Base-by-base conservation (phyloP, 2,113 vertebrate species). In the Hassar affinis region DNA sequence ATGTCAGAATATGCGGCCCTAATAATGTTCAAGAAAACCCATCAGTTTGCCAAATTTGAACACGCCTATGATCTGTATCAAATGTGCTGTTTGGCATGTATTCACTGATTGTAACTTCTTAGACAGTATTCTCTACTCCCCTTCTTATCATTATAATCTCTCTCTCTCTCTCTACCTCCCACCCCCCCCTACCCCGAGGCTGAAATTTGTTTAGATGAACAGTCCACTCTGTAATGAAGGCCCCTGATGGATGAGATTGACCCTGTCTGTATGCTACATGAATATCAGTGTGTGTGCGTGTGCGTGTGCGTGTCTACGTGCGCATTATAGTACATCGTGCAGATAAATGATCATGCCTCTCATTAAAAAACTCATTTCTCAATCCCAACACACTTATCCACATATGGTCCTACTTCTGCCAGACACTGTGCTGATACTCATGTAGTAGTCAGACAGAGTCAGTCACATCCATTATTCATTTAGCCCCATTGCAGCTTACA, bases 361-460 rank as follows among this genome's bases (percentile, higher is more conserved):
- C 74, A 77, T 77, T 77, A 56, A 77, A 38, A 9, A 33, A 3
- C 74, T 77, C 30, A 77, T 77, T 77, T 77, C 51, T 77, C 30
- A 77, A 38, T 54, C 51, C 33, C 5, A 56, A 22, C 30, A 77
- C 74, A 77, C 27, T 77, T 77, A 77, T 56, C n/a, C 30, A 77
- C 74, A 77, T 56, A 77, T 56, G 74, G 18, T 56, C 51, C 51
- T 56, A 38, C 74, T 35, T 77, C 30, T 77, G 51, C 51, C 72
- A 77, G 74, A 56, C 51, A 56, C 20, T 56, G 57, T 57, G 72
- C 33, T 27, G 45, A 72, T 72, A 82, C 54, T 80, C 62, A 38
- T 69, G 47, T 80, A 80, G 79, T 49, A 38, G 54, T 71, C 80
- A 81, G 66, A 52, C 52, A 22, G 52, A 51, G 66, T 81, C 66